Conservation (phyloP, 2,888 invertebrate species). For the Gnatocerus cornutus region DNA sequence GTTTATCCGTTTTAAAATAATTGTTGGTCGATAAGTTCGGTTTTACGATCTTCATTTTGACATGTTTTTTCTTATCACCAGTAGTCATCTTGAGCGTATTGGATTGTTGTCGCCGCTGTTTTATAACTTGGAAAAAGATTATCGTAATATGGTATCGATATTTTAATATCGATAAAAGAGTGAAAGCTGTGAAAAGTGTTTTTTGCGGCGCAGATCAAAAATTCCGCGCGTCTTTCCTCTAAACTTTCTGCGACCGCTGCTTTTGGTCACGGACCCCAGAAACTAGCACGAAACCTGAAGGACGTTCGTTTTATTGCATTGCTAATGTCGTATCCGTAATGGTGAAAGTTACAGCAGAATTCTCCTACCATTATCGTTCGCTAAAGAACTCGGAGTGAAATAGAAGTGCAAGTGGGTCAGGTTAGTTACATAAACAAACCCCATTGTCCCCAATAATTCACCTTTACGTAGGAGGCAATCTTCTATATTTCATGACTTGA, state of each 20-base stretch:
- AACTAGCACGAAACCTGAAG: constrained; percentile 38
- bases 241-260: not conserved
- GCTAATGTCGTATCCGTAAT: constrained; percentile 41
- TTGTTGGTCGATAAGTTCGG: too few species aligned
- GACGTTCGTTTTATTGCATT: constrained; percentile 43
- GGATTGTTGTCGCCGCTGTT: too few species aligned
- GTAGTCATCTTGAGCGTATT: too few species aligned
- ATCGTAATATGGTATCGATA: too few species aligned
- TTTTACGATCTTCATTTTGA: too few species aligned
- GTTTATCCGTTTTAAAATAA: too few species aligned
- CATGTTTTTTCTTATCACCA: too few species aligned
- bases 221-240: too few species aligned
- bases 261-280: constrained; percentile 3
- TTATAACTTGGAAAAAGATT: too few species aligned
- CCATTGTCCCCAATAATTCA: constrained; percentile 23
- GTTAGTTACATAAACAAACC: constrained; percentile 31
- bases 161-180: not conserved
- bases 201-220: not conserved
- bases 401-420: constrained; percentile 37
- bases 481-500: not conserved
- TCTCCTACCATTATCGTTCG: constrained; percentile 28
- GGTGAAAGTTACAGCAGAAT: constrained; percentile 40
- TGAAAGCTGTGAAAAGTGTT: not conserved
- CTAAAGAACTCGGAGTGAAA: constrained; percentile 27
- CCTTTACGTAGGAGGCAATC: constrained; percentile 9